Conservation (phyloP, 2,113 vertebrate genomes). For the Reinhardtius hippoglossoides region DNA sequence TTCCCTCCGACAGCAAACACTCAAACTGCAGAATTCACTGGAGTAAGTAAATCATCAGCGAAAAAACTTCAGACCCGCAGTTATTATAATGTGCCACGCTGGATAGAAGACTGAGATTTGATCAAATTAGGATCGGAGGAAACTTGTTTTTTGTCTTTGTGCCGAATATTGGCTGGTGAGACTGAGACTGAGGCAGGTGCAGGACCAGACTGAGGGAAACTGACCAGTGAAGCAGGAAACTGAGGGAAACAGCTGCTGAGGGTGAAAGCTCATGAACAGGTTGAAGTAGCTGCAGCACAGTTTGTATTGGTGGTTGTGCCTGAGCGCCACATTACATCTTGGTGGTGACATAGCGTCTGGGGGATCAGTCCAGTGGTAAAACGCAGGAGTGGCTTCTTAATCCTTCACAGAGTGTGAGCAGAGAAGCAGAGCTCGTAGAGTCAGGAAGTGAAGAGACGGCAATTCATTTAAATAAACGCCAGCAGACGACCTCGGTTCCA, state of each 20-base stretch:
- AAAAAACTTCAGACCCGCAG: background rate
- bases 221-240: too few relatives aligned
- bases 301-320: background rate
- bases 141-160: too few relatives aligned
- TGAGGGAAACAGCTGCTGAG: background rate
- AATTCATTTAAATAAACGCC: too few relatives aligned
- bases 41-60: background rate
- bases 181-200: background rate
- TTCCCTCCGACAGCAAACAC: constrained; percentile 3
- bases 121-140: too few relatives aligned
- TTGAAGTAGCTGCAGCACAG: background rate
- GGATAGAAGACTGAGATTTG: too few relatives aligned
- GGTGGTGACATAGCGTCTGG: background rate
- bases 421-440: background rate
- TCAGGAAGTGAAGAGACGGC: background rate
- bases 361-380: background rate
- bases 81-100: background rate
- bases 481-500: too few relatives aligned
- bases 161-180: background rate
- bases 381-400: background rate
- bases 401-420: background rate
- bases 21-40: background rate
- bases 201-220: background rate
- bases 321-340: background rate
- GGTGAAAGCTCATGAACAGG: background rate